A percentile compares a stretch with the other conserved stretches of the same genome.
These are phyloP conservation scores for Pristionchus exspectatus DNA, from an alignment of 2,888 invertebrate species.

Conservation along the genomic window DNA sequence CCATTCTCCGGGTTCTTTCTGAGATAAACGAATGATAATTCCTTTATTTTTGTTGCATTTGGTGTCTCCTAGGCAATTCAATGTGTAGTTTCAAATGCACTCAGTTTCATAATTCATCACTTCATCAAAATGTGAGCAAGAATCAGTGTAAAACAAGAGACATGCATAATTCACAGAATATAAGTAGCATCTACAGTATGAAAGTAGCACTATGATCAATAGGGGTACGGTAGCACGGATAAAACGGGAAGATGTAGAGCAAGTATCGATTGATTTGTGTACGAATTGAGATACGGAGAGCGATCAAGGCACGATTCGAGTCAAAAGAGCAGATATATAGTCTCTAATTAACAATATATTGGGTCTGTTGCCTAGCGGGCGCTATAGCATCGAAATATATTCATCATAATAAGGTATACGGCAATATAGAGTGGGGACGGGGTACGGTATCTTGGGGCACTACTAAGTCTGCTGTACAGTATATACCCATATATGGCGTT, in stretches of 20 bases:
- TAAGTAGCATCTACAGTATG: constrained; percentile 21
- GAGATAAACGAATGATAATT: no score
- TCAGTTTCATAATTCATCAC: not conserved
- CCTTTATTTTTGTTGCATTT: no score
- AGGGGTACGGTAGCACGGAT: not conserved
- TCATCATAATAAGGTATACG: not conserved
- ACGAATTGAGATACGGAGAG: not conserved
- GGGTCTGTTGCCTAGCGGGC: not conserved
- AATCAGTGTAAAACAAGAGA: not conserved
- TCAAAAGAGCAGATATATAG: not conserved
- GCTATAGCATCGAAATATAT: constrained; percentile 6
- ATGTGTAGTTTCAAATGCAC: not conserved
- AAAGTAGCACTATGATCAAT: not conserved
- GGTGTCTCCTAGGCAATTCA: no score
- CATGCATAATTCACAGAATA: constrained; percentile 1
- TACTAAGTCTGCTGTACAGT: constrained; percentile 35
- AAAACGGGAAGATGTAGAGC: not conserved
- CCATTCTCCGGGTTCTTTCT: no score
- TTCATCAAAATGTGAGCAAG: not conserved
- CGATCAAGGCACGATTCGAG: constrained; percentile 6
- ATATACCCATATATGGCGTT: constrained; percentile 33
- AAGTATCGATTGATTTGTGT: constrained; percentile 22
- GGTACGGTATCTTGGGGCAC: not conserved
- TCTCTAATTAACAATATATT: not conserved
- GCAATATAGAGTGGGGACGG: not conserved